Conservation (phyloP, 2,113 vertebrate species). For the Vombatus ursinus region DNA sequence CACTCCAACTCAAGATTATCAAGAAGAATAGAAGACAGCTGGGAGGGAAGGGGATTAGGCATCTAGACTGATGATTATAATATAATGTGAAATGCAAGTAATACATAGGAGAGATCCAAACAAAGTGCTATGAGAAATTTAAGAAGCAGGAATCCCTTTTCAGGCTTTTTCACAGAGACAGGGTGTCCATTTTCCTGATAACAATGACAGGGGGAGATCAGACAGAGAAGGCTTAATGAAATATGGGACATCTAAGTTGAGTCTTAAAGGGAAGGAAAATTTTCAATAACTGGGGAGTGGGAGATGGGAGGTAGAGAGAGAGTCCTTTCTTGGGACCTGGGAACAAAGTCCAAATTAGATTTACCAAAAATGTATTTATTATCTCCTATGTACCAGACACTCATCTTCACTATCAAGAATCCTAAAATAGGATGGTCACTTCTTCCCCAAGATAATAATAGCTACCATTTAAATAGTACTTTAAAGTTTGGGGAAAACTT, state of each 20-base stretch:
- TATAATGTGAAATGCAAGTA: neutral
- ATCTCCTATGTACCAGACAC: neutral
- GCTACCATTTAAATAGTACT: neutral
- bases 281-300: neutral
- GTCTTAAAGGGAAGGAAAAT: neutral
- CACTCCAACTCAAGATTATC: neutral
- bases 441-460: neutral
- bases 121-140: neutral
- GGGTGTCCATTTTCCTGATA: neutral
- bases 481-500: neutral
- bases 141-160: neutral
- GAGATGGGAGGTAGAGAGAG: neutral
- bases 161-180: neutral
- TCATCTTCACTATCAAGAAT: neutral
- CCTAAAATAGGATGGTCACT: neutral
- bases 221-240: neutral
- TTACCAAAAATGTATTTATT: neutral
- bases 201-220: neutral
- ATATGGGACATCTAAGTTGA: neutral
- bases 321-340: neutral
- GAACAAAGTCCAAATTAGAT: neutral
- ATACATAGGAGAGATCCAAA: neutral
- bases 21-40: neutral
- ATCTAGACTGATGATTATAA: neutral
- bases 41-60: neutral